Evolutionary conservation across 2,113 vertebrate species (phyloP).

Genomic region (Strigops habroptila): DNA sequence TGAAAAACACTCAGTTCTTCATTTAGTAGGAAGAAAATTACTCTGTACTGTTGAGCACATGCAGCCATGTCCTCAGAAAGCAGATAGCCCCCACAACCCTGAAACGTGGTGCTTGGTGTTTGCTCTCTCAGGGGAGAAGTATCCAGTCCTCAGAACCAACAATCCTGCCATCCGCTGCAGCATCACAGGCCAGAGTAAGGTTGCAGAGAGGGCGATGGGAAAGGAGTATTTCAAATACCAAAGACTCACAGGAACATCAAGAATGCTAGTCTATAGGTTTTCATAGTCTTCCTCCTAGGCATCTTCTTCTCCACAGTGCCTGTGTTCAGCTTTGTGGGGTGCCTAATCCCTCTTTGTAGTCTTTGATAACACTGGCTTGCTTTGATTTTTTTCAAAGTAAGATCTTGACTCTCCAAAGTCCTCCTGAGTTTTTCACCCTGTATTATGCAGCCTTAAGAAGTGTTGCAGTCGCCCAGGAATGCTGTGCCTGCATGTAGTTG

Average conservation of each 20-base stretch:
- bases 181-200: fast-evolving
- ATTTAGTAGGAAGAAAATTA: not conserved
- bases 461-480: not conserved
- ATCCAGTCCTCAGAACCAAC: not conserved
- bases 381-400: not conserved
- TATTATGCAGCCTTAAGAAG: not conserved
- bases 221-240: not conserved
- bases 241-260: not conserved
- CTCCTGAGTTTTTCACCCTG: not conserved
- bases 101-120: not conserved
- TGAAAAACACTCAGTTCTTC: not conserved
- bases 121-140: not conserved
- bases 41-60: not conserved
- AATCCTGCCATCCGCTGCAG: not conserved
- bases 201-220: not conserved
- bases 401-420: not conserved
- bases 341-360: not conserved
- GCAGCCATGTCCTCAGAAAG: not conserved
- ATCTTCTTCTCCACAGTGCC: not conserved
- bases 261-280: not conserved
- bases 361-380: not conserved
- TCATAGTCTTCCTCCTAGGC: not conserved
- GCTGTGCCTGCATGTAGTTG: not conserved
- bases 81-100: not conserved
- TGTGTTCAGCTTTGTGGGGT: not conserved